phyloP scores from a whole-genome alignment of 2,888 invertebrate genomes.

The Chalcosyrphus nemorum region DNA sequence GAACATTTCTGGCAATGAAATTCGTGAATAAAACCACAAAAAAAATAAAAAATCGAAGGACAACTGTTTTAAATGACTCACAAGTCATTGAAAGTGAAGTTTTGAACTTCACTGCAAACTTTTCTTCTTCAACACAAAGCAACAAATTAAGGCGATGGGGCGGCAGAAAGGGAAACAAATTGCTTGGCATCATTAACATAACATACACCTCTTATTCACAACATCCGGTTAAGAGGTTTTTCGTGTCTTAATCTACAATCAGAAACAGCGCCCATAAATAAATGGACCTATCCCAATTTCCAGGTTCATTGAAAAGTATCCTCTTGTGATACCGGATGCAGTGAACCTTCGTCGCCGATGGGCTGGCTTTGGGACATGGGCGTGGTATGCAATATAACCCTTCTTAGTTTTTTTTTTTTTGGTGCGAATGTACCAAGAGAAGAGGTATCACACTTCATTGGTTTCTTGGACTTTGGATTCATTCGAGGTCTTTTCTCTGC shows the following conservation, averaged over 20 bases:
- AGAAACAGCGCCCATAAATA: slow-evolving; percentile 48
- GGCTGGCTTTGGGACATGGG: slow-evolving; percentile 26
- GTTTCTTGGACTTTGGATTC: slow-evolving; percentile 59
- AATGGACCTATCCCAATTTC: slow-evolving; percentile 68
- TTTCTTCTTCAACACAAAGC: not conserved
- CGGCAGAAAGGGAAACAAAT: slow-evolving; percentile 33
- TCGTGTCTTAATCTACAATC: slow-evolving; percentile 55
- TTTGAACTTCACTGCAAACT: not conserved
- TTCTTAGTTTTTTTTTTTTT: not conserved
- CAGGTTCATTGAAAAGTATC: slow-evolving; percentile 63
- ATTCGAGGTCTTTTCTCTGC: slow-evolving; percentile 7
- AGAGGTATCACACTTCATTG: slow-evolving; percentile 52
- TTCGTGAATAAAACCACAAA: too few species aligned
- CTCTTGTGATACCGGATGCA: slow-evolving; percentile 42
- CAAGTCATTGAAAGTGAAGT: slow-evolving; percentile 40
- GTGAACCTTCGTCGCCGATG: slow-evolving; percentile 30
- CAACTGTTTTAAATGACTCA: slow-evolving; percentile 13
- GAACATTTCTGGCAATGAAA: slow-evolving; percentile 43
- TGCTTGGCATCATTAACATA: slow-evolving; percentile 16
- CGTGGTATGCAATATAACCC: slow-evolving; percentile 37
- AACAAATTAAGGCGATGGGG: not conserved
- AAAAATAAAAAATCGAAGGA: slow-evolving; percentile 42
- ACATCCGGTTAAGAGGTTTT: slow-evolving; percentile 71
- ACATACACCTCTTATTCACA: slow-evolving; percentile 50
- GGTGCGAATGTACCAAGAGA: slow-evolving; percentile 42